Evolutionary conservation across 2,113 vertebrate species (phyloP).

Genomic region (Laterallus jamaicensis): DNA sequence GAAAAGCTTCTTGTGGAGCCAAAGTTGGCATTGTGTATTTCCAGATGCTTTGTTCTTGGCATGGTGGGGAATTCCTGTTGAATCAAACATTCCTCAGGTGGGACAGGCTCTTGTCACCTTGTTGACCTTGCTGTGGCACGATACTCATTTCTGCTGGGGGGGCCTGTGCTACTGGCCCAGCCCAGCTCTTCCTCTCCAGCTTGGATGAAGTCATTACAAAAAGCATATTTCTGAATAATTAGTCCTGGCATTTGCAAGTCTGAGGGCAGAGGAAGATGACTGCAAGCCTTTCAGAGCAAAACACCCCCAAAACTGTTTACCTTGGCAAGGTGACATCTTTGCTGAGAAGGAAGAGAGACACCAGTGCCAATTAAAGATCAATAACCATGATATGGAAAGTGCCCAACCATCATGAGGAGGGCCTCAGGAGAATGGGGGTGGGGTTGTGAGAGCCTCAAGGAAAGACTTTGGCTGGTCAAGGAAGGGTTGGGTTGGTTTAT

Average conservation of each 20-base stretch:
- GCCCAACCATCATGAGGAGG: background rate
- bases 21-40: background rate
- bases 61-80: background rate
- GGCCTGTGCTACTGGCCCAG: fast-evolving
- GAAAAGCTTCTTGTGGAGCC: background rate
- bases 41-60: background rate
- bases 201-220: background rate
- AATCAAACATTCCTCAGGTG: background rate
- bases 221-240: background rate
- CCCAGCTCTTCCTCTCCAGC: background rate
- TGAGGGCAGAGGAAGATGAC: background rate
- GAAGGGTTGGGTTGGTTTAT: background rate
- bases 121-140: background rate
- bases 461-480: no score
- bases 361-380: fast-evolving
- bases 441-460: background rate
- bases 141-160: background rate
- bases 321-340: background rate
- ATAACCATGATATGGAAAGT: background rate
- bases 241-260: background rate
- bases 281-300: background rate
- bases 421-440: background rate
- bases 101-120: background rate
- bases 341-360: background rate
- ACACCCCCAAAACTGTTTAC: background rate